phyloP scores from a whole-genome alignment of 2,113 vertebrate species.

The Irena cyanogastra region DNA sequence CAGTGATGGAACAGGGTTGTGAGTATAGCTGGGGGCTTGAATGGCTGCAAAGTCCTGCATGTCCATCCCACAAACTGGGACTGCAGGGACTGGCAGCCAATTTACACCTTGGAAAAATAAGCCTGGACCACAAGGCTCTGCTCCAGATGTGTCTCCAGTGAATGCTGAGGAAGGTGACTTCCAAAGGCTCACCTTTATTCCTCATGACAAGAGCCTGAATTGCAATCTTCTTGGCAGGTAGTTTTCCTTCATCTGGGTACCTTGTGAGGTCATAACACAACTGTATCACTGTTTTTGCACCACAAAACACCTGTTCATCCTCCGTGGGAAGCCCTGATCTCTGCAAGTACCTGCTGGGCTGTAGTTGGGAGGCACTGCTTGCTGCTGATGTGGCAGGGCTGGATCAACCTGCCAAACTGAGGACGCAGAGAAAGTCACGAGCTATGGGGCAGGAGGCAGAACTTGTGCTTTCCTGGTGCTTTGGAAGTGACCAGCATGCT shows the following conservation, averaged over 20 bases:
- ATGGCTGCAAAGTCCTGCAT: neutral
- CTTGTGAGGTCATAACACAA: neutral
- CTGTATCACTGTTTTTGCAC: neutral
- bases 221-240: neutral
- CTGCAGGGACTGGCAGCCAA: accelerated
- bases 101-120: neutral
- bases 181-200: neutral
- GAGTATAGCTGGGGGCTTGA: neutral
- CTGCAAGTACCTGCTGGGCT: neutral
- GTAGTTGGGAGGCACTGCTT: neutral
- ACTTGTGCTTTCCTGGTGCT: neutral
- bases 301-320: accelerated
- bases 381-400: neutral
- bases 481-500: neutral
- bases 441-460: neutral
- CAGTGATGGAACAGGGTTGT: neutral
- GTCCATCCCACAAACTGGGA: neutral
- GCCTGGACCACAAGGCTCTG: neutral
- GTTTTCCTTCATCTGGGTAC: neutral
- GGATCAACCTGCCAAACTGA: neutral
- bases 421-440: accelerated
- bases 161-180: neutral
- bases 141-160: accelerated
- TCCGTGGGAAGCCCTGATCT: neutral
- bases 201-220: neutral